Percentiles rank a stretch among this genome's conserved stretches.
These are phyloP conservation scores for Tauraco hartlaubi DNA, from an alignment of 2,797 vertebrate species.

Conservation along the genomic window DNA sequence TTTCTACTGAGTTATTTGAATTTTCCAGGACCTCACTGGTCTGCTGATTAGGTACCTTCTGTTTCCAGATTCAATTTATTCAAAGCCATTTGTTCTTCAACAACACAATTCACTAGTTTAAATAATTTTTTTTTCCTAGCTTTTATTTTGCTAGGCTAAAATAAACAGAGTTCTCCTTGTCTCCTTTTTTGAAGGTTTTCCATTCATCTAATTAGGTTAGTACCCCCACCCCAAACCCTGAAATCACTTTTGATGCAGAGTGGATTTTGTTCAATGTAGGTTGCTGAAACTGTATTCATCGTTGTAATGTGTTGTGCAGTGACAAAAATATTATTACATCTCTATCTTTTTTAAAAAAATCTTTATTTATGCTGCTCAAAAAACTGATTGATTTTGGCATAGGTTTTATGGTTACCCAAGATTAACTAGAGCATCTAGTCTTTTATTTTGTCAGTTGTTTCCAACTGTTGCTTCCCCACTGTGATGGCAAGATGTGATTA, in stretches of 20 bases:
- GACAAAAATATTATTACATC: not conserved
- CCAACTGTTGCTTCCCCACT: not conserved
- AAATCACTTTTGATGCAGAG: not conserved
- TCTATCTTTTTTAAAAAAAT: not conserved
- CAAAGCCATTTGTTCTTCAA: not conserved
- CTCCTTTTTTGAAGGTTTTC: not conserved
- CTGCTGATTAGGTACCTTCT: not conserved
- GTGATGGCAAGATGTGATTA: not conserved
- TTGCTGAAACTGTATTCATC: not conserved
- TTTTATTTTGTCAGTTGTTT: not conserved
- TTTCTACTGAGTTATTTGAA: not conserved
- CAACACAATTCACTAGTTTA: not conserved
- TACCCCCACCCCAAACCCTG: rapidly evolving
- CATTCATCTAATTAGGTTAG: not conserved
- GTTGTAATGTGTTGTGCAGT: not conserved
- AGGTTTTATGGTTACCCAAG: not conserved
- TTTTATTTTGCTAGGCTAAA: not conserved
- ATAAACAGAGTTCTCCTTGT: not conserved
- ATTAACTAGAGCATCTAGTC: not conserved
- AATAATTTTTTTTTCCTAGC: not conserved
- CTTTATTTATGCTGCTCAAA: not conserved
- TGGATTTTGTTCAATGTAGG: not conserved
- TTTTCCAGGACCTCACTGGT: not conserved
- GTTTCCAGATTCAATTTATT: not conserved
- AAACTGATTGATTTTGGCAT: not conserved